Evolutionary conservation across 2,888 invertebrate genomes (phyloP).

Genomic region (Drosophila melanosoma): DNA sequence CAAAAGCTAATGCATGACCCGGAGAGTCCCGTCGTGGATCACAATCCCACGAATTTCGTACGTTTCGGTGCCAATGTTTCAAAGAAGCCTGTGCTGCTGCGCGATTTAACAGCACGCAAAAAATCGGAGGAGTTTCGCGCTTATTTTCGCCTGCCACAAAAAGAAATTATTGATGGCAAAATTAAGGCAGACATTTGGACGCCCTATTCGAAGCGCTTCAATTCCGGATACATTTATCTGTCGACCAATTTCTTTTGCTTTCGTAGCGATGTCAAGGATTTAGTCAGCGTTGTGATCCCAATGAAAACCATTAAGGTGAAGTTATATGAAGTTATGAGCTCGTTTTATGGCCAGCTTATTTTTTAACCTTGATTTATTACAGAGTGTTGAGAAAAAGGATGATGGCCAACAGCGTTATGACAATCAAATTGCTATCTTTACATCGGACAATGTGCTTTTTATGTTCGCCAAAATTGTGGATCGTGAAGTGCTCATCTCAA

Average conservation of each 20-base stretch:
- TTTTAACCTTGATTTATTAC: conserved; percentile 1
- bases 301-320: conserved; percentile 90
- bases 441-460: conserved; percentile 92
- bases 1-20: conserved; percentile 92
- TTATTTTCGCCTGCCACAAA: conserved; percentile 93
- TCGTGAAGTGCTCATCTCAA: conserved; percentile 94
- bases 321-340: neutral
- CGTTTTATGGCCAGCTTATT: neutral
- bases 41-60: conserved; percentile 93
- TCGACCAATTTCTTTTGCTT: conserved; percentile 98
- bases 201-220: conserved; percentile 96
- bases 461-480: conserved; percentile 95
- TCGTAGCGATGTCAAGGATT: conserved; percentile 93
- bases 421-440: conserved; percentile 90
- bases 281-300: conserved; percentile 95
- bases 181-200: conserved; percentile 95
- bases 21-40: conserved; percentile 95
- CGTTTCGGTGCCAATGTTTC: conserved; percentile 93
- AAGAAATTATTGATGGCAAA: conserved; percentile 97
- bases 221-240: conserved; percentile 94
- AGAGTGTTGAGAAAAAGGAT: conserved; percentile 85
- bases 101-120: conserved; percentile 97
- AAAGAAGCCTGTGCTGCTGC: conserved; percentile 96
- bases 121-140: conserved; percentile 96
- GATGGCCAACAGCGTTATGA: conserved; percentile 84